Conservation (phyloP, 2,888 invertebrate genomes). For the Cosmopolites sordidus region DNA sequence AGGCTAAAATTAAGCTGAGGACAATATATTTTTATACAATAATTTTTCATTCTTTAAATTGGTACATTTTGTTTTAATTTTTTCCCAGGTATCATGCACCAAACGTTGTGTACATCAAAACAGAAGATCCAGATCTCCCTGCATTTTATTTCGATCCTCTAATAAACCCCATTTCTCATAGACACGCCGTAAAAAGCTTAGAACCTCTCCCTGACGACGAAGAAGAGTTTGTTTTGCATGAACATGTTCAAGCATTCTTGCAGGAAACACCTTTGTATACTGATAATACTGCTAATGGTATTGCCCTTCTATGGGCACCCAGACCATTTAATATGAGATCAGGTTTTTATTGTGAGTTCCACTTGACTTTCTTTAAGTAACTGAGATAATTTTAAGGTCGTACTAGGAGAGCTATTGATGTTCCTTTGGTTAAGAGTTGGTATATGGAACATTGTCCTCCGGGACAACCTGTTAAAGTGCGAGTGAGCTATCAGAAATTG, state of each 20-base stretch:
- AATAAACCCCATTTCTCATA: slow-evolving; percentile 97
- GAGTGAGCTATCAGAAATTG: slow-evolving; percentile 98
- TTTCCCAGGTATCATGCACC: slow-evolving; percentile 91
- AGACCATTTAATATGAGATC: slow-evolving; percentile 96
- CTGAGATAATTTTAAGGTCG: slow-evolving; percentile 59
- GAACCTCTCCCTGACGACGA: slow-evolving; percentile 92
- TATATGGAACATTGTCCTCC: slow-evolving; percentile 92
- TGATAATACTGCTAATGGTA: slow-evolving; percentile 98
- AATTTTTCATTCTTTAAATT: neutral
- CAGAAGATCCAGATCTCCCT: slow-evolving; percentile 98
- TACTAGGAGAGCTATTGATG: slow-evolving; percentile 89
- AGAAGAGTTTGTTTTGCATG: slow-evolving; percentile 89
- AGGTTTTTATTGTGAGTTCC: slow-evolving; percentile 47
- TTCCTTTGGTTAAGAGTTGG: slow-evolving; percentile 97
- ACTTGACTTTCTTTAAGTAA: neutral
- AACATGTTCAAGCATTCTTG: slow-evolving; percentile 86
- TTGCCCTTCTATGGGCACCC: slow-evolving; percentile 95
- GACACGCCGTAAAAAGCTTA: slow-evolving; percentile 74
- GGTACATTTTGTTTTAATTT: too few relatives aligned
- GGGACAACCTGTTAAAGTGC: slow-evolving; percentile 96
- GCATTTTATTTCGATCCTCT: slow-evolving; percentile 99
- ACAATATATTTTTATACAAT: neutral
- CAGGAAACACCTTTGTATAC: slow-evolving; percentile 95
- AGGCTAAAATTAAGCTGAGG: too few relatives aligned
- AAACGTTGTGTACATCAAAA: slow-evolving; percentile 99